Conservation (phyloP, 2,797 vertebrate genomes). For the Trachops cirrhosus region DNA sequence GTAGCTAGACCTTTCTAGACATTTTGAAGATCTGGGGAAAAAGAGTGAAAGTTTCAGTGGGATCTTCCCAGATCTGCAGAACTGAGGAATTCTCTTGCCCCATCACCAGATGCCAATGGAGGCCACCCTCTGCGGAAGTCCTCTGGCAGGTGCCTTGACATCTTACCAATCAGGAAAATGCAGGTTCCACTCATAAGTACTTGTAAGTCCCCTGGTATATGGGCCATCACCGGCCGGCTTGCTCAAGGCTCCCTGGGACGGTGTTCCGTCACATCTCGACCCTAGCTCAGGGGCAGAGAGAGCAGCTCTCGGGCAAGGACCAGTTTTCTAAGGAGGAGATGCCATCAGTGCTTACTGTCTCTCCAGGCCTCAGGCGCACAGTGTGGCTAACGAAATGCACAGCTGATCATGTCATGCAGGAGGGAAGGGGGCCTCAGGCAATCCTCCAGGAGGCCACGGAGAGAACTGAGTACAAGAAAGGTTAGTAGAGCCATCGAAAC, state of each 20-base stretch:
- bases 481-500: neutral
- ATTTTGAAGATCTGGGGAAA: neutral
- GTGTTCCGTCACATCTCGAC: neutral
- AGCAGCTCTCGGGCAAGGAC: neutral
- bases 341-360: neutral
- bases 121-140: neutral
- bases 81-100: neutral
- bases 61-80: neutral
- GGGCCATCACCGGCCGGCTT: neutral
- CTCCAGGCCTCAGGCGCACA: neutral
- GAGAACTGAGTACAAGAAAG: neutral
- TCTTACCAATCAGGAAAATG: neutral
- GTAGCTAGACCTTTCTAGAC: neutral
- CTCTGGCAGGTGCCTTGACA: neutral
- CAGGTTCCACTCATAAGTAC: neutral
- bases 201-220: neutral
- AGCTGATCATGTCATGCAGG: constrained; percentile 26
- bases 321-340: constrained; percentile 39
- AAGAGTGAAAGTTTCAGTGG: neutral
- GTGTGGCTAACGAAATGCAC: constrained; percentile 59
- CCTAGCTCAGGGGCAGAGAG: neutral
- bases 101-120: neutral
- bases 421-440: constrained; percentile 34
- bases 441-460: neutral
- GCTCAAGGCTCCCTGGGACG: neutral